Evolutionary conservation across 2,113 vertebrate species (phyloP), one percentile per base, ranked within the genome.

Genomic region (Leptobrachium ailaonicum): DNA sequence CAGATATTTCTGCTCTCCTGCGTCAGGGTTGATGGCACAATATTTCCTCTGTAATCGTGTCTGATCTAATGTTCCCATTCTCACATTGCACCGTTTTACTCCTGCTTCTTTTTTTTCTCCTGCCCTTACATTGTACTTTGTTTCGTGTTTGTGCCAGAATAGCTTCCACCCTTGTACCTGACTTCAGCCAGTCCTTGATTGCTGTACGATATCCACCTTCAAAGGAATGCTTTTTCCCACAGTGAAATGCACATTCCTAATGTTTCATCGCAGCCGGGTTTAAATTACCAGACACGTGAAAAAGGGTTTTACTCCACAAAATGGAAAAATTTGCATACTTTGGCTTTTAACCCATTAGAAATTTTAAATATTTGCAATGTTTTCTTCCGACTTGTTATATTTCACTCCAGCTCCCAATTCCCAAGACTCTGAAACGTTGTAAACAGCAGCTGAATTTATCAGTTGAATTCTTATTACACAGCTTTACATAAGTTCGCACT

Each of bases 61-160:
- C 76, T 71, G 12, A 78, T 78, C 76, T 78, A 71, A 78, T 71
- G 76, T 78, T 63, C 40, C 76, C 42, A 7, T 47, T 78, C 76
- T 78, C 76, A 78, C 1, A 45, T 70, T 71, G 12, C 76, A 71
- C 54, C 60, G 13, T 62, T 71, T 71, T 40, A 42, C 42, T 71
- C 54, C 50, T 47, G 41, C 5, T 20, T 47, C 32, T 67, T 50
- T 67, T 50, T 67, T 50, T 66, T 67, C 14, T 1, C 50, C 3
- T 45, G 50, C 12, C 41, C 66, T 77, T 77, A 69, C 44, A 40
- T 50, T 69, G 66, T 12, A 68, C 43, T 77, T 69, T 69, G 75
- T 77, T 45, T 54, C 58, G 75, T 77, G 47, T 63, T 13, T 56
- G 8, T 69, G 75, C 75, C 75, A 77, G 54, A 12, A 40, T 50